phyloP scores from a whole-genome alignment of 2,797 vertebrate genomes.

The Macrochelys suwanniensis region DNA sequence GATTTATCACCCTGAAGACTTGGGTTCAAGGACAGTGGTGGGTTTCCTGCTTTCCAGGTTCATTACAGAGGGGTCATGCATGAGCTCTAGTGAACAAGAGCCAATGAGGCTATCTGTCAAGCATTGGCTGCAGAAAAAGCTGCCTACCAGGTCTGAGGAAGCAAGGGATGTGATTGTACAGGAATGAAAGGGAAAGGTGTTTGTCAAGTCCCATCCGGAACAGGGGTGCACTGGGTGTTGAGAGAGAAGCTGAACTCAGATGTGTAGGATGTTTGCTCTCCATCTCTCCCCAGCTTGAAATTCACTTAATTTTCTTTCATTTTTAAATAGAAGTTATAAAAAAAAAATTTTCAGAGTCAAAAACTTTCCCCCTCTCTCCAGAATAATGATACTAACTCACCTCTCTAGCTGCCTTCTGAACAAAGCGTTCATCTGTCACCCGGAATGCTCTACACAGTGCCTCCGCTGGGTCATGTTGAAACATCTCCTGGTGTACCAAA shows the following conservation, averaged over 20 bases:
- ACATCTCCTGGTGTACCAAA: constrained; percentile 92
- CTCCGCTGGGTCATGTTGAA: constrained; percentile 90
- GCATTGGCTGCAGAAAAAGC: not conserved
- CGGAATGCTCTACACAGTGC: constrained; percentile 93
- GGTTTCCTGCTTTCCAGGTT: not conserved
- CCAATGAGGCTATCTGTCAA: not conserved
- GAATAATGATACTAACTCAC: constrained; percentile 76
- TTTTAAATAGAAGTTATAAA: not conserved
- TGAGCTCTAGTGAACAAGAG: not conserved
- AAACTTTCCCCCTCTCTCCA: not conserved
- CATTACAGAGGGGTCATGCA: not conserved
- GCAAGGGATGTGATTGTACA: not conserved
- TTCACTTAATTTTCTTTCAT: not conserved
- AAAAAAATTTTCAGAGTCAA: rapidly evolving
- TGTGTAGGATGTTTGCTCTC: not conserved
- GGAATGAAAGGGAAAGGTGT: not conserved
- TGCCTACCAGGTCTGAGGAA: not conserved
- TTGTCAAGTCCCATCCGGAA: not conserved
- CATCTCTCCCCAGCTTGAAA: not conserved
- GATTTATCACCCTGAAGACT: not conserved
- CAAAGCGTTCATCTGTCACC: constrained; percentile 93
- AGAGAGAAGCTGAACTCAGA: not conserved
- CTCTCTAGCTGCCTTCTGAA: constrained; percentile 96
- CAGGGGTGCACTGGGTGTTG: not conserved
- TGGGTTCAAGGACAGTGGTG: not conserved